Base-by-base conservation (phyloP, 2,888 invertebrate species). In the Auanema freiburgensis region DNA sequence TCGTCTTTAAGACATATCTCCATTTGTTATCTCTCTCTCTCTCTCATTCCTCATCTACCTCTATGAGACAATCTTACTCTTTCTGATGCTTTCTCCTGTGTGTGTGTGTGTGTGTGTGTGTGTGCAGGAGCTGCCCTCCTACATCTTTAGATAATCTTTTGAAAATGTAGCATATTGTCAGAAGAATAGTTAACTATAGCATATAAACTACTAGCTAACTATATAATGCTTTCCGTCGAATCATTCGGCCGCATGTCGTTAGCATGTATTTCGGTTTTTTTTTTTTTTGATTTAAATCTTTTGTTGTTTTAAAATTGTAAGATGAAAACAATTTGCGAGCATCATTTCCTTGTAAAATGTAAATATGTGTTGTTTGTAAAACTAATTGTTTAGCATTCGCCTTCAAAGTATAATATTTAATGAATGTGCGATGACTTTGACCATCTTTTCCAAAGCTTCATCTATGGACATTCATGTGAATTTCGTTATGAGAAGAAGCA, bases 251-350 rank as follows among this genome's bases (percentile, higher is more conserved):
- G n/a, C n/a, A n/a, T n/a, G n/a, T n/a, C n/a, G n/a, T n/a, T n/a
- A n/a, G n/a, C n/a, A n/a, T n/a, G n/a, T 43, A 12, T 43, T 43
- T 43, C 43, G 43, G 43, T 21, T 46, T 46, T 46, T 46, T 10
- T 5, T 18, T 33, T 33, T 33, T 33, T 33, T 33, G 33, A 33
- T 33, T 33, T 33, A 33, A 33, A 33, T 33, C 33, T 33, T 33
- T 33, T 33, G 33, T 33, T 33, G n/a, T 33, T 33, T 3, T 33
- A 8, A 3, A 33, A 33, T 5, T 33, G 33, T 8, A 33, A 33
- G 4, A n/a, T n/a, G n/a, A 33, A 33, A 33, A 33, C 33, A 33
- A 33, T 33, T 33, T 33, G 8, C 33, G 3, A 33, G 33, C 4
- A 5, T 33, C n/a, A n/a, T 3, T 33, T 33, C 33, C 33, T 33